Evolutionary conservation across 1,140 invertebrate species (phyloP), one percentile per base, ranked within the genome.

Genomic region (Cardiocondyla obscurior): DNA sequence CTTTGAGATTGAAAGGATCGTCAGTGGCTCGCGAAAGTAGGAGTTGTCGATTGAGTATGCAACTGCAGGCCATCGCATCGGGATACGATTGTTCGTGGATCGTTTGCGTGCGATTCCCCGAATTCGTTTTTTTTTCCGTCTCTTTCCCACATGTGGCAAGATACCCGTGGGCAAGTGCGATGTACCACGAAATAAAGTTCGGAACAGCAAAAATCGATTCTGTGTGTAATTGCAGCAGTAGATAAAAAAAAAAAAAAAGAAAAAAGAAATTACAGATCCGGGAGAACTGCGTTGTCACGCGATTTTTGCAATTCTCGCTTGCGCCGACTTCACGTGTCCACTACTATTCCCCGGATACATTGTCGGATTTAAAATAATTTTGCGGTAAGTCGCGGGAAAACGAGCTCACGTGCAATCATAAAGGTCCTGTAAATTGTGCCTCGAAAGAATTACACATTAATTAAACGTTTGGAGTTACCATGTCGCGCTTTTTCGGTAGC

Each of bases 1-100:
- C 62, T 69, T 69, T 69, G 46, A 69, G 62, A 79, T 79, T 79
- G 74, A 79, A 79, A 67, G 62, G 74, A 67, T 79, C 62, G 60
- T 67, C 44, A 36, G 33, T 79, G 33, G 49, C 16, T 42, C 46
- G 33, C 49, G 62, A 67, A 79, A 67, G 72, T 30, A 64, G 46
- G 74, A 55, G 30, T 65, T 25, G 46, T 16, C 60, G 44, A 77
- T 67, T 64, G 74, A 65, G 46, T 79, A 67, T 69, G 74, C 74
- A 69, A 79, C 62, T 69, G 46, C 46, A n/a, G 44, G 19, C 42
- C 25, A 16, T 53, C 46, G 74, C 22, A 67, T 79, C 36, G 62
- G 33, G 74, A 79, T 28, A 36, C 74, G 12, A 55, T 67, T 69
- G 74, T 69, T 53, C 60, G 44, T 53, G 14, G 33, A 5, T 49